phyloP scores from a whole-genome alignment of 2,888 invertebrate genomes.

The Sipunculus nudus region DNA sequence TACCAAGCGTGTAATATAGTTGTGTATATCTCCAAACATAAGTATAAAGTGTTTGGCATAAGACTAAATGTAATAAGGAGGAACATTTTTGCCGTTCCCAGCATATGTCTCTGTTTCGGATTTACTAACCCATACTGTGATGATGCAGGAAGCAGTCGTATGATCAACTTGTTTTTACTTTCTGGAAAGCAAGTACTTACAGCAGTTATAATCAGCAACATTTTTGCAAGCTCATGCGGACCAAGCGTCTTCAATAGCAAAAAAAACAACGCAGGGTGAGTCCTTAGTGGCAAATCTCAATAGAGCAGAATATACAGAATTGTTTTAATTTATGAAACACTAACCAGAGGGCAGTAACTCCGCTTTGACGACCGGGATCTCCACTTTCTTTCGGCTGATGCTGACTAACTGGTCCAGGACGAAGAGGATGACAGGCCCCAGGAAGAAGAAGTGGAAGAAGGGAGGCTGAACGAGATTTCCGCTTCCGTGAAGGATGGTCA shows the following conservation, averaged over 20 bases:
- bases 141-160: neutral
- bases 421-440: constrained; percentile 72
- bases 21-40: too few relatives aligned
- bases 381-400: constrained; percentile 71
- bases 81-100: too few relatives aligned
- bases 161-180: neutral
- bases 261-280: too few relatives aligned
- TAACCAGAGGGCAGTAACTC: constrained; percentile 73
- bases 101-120: too few relatives aligned
- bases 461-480: constrained; percentile 63
- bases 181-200: too few relatives aligned
- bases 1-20: too few relatives aligned
- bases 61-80: neutral
- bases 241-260: too few relatives aligned
- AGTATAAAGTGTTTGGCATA: too few relatives aligned
- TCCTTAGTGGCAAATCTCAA: too few relatives aligned
- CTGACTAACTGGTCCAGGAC: constrained; percentile 71
- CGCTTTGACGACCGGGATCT: constrained; percentile 71
- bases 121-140: too few relatives aligned
- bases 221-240: too few relatives aligned
- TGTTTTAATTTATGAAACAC: neutral
- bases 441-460: constrained; percentile 71
- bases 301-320: neutral
- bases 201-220: neutral
- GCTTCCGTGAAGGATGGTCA: constrained; percentile 72